Percentiles rank a stretch among this genome's conserved stretches.
Conservation (phyloP, 23 tunicate species). For the Trididemnum miniatum region DNA sequence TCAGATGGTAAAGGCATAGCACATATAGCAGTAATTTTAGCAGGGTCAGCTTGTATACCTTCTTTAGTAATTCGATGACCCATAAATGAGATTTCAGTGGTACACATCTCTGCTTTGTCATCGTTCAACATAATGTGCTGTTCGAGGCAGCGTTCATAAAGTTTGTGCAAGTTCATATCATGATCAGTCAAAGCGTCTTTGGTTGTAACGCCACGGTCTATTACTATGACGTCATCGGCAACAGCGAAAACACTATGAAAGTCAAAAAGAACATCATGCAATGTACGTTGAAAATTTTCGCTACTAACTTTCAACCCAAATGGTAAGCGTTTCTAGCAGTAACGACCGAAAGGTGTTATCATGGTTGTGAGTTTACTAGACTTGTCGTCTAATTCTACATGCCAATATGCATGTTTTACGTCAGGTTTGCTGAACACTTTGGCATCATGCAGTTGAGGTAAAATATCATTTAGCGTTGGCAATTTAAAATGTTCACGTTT, state of each 20-base stretch:
- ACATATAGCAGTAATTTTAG: constrained; percentile 17
- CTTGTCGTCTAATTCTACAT: constrained; percentile 12
- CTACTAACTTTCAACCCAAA: constrained; percentile 36
- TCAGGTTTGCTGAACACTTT: constrained; percentile 32
- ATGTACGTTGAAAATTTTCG: constrained; percentile 2
- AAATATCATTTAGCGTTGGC: constrained; percentile 21
- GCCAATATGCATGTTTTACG: constrained; percentile 40
- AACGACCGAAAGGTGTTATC: constrained; percentile 41
- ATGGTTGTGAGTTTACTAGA: constrained; percentile 19
- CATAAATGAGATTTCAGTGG: constrained; percentile 24
- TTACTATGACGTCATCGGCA: constrained; percentile 25
- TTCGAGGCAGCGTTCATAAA: constrained; percentile 4
- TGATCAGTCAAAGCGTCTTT: constrained; percentile 22
- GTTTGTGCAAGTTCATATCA: not conserved
- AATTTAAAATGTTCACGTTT: constrained; percentile 28
- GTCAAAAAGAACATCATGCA: not conserved
- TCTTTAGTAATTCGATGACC: constrained; percentile 16
- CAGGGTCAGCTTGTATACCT: constrained; percentile 24
- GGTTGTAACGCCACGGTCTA: constrained; percentile 16
- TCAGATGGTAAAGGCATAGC: constrained; percentile 35
- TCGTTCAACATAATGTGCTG: constrained; percentile 29
- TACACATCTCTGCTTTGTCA: constrained; percentile 9
- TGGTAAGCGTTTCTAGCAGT: constrained; percentile 22
- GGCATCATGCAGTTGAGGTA: constrained; percentile 19
- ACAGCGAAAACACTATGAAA: not conserved